A percentile compares a stretch with the other conserved stretches of the same genome.
Conservation (phyloP, 2,113 vertebrate species). For the Eclectus roratus region DNA sequence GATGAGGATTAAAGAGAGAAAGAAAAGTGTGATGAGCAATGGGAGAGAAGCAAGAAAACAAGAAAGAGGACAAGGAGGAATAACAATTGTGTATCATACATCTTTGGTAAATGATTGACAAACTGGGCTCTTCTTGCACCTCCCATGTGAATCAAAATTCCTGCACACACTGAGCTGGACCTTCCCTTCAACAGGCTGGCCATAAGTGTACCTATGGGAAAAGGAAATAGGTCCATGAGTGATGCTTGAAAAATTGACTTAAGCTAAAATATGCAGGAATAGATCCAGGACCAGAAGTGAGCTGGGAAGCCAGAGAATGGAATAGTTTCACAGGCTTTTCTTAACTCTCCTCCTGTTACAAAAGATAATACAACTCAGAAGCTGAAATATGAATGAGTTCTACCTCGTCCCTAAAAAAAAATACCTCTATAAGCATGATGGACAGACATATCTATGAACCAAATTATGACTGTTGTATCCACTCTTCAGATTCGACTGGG, state of each 20-base stretch:
- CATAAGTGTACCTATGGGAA: slow-evolving; percentile 61
- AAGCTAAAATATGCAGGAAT: background rate
- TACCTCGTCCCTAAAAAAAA: background rate
- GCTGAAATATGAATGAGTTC: background rate
- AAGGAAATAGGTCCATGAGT: background rate
- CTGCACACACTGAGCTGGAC: slow-evolving; percentile 46
- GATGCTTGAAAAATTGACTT: background rate
- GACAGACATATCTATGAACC: background rate
- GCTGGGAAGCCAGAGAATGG: background rate
- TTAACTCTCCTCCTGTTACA: background rate
- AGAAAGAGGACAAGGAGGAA: background rate
- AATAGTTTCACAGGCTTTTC: background rate
- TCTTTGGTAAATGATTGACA: slow-evolving; percentile 47
- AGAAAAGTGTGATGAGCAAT: background rate
- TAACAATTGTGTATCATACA: slow-evolving; percentile 13
- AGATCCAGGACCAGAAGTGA: background rate
- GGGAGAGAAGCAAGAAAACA: background rate
- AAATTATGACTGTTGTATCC: background rate
- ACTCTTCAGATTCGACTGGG: background rate
- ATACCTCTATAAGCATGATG: background rate
- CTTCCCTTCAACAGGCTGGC: slow-evolving; percentile 57
- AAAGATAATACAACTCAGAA: background rate
- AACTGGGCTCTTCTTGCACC: slow-evolving; percentile 34
- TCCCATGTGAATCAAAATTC: slow-evolving; percentile 16
- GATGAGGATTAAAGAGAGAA: background rate